phyloP scores from a whole-genome alignment of 2,888 invertebrate genomes.

The Amiota minor region DNA sequence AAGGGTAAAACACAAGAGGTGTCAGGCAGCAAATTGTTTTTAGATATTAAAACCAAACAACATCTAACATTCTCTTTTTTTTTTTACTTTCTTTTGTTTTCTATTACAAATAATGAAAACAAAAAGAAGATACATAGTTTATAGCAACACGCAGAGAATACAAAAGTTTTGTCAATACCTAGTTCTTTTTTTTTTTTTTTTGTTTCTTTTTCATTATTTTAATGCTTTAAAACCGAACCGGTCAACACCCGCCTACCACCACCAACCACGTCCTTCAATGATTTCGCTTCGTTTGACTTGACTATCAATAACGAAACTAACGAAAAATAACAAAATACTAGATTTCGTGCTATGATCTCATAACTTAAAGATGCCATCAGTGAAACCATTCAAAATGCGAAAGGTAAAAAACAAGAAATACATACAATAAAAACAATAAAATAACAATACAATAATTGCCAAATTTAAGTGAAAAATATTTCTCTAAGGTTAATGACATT shows the following conservation, averaged over 20 bases:
- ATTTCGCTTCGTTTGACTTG: neutral
- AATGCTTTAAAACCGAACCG: no score
- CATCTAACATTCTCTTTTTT: no score
- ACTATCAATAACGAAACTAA: neutral
- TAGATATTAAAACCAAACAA: no score
- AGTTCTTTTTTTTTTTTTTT: no score
- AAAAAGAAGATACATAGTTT: conserved; percentile 51
- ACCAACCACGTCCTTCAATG: no score
- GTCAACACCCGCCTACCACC: no score
- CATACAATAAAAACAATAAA: conserved; percentile 30
- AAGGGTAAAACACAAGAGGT: no score
- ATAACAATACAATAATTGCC: conserved; percentile 37
- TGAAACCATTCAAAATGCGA: conserved; percentile 29
- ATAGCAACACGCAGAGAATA: neutral
- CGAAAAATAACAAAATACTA: conserved; percentile 19
- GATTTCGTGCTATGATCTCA: conserved; percentile 58
- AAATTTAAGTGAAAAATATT: neutral
- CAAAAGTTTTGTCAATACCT: conserved; percentile 61
- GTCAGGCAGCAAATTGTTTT: no score
- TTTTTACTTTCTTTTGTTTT: conserved; percentile 23
- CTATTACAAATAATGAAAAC: conserved; percentile 44
- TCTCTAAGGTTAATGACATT: conserved; percentile 24
- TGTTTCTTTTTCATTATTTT: no score
- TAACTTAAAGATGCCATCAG: conserved; percentile 54
- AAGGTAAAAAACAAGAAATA: conserved; percentile 42